Percentiles rank a stretch among this genome's conserved stretches.
phyloP scores from a whole-genome alignment of 1,140 invertebrate genomes.

The Nixonia krombeini region DNA sequence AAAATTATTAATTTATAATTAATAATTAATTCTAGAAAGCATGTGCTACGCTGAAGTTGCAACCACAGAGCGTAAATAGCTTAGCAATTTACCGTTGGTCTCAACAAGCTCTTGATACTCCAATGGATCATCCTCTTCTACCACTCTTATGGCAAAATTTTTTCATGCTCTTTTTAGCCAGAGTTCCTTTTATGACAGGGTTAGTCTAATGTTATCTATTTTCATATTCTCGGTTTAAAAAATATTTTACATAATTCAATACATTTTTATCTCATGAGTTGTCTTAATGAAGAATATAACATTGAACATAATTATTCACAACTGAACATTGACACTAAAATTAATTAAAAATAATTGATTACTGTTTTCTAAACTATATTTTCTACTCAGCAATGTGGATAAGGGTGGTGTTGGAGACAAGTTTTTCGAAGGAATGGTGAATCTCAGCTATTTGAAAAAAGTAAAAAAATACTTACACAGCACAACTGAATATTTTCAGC shows the following conservation, averaged over 20 bases:
- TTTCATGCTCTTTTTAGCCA: constrained; percentile 80
- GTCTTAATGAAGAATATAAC: too few species aligned
- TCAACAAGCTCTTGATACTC: constrained; percentile 82
- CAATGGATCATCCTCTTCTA: constrained; percentile 79
- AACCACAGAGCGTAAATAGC: constrained; percentile 72
- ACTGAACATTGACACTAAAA: too few species aligned
- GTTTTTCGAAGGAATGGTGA: constrained; percentile 83
- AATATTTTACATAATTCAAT: too few species aligned
- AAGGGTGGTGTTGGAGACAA: constrained; percentile 79
- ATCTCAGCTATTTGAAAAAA: constrained; percentile 80
- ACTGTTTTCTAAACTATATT: constrained; percentile 12
- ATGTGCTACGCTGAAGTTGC: constrained; percentile 74
- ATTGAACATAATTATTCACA: too few species aligned
- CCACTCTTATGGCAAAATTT: constrained; percentile 87
- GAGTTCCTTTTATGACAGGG: constrained; percentile 73
- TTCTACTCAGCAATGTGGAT: constrained; percentile 63
- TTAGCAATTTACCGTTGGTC: constrained; percentile 85
- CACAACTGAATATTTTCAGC: constrained; percentile 75
- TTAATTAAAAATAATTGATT: too few species aligned
- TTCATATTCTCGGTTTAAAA: too few species aligned
- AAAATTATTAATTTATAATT: too few species aligned
- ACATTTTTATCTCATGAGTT: too few species aligned
- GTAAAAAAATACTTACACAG: constrained; percentile 81
- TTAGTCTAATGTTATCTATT: constrained; percentile 59
- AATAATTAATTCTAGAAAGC: constrained; percentile 75